A percentile compares a stretch with the other conserved stretches of the same genome.
phyloP scores from a whole-genome alignment of 2,113 vertebrate species.

The Etia nguti region DNA sequence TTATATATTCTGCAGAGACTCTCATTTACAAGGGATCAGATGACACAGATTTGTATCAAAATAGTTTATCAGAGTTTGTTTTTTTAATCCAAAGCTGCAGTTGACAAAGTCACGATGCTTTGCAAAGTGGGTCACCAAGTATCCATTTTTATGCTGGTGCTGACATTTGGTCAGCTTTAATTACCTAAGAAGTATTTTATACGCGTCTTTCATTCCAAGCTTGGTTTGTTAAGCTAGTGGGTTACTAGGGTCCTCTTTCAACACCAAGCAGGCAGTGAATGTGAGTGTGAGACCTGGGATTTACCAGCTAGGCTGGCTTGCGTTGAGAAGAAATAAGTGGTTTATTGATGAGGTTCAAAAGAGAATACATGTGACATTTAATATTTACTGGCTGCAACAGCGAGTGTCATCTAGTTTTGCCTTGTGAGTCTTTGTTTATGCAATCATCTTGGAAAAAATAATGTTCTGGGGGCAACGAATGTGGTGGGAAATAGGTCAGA shows the following conservation, averaged over 20 bases:
- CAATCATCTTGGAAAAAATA: neutral
- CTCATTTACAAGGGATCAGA: neutral
- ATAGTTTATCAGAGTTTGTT: neutral
- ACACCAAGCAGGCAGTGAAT: neutral
- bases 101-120: neutral
- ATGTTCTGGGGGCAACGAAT: neutral
- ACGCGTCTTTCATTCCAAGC: neutral
- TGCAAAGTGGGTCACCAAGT: neutral
- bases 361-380: neutral
- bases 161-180: neutral
- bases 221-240: neutral
- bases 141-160: neutral
- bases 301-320: neutral
- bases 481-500: rapidly evolving
- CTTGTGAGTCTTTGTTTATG: neutral
- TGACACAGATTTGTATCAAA: neutral
- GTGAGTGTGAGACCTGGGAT: neutral
- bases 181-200: neutral
- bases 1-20: neutral
- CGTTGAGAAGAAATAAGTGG: neutral
- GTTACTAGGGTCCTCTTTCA: neutral
- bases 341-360: neutral
- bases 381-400: neutral
- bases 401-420: neutral
- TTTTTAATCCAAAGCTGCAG: neutral